Percentiles rank a stretch among this genome's conserved stretches.
Evolutionary conservation across 1,140 invertebrate genomes (phyloP).

Genomic region (Ruditapes philippinarum): DNA sequence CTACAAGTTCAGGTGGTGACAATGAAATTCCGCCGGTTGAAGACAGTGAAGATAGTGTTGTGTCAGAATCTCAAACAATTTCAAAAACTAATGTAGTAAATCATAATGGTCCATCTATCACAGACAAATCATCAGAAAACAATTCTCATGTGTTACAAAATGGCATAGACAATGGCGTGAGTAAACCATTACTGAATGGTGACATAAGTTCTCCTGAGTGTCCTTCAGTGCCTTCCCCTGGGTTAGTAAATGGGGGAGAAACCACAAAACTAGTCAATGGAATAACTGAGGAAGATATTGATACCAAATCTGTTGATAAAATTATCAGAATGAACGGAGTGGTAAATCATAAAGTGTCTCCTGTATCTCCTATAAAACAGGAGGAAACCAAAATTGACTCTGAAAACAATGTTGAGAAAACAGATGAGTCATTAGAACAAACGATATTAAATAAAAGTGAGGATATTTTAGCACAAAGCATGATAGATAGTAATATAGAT

Average conservation of each 20-base stretch:
- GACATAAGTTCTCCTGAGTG: conserved; percentile 51
- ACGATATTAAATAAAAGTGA: neutral
- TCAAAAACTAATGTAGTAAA: conserved; percentile 18
- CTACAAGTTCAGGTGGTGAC: conserved; percentile 5
- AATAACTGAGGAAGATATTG: conserved; percentile 43
- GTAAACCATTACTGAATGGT: conserved; percentile 53
- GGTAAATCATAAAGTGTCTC: conserved; percentile 57
- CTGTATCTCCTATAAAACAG: too few relatives aligned
- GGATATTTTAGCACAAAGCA: conserved; percentile 54
- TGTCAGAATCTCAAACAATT: conserved; percentile 43
- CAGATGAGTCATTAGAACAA: neutral
- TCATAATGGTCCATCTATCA: conserved; percentile 33
- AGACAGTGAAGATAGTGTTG: conserved; percentile 29
- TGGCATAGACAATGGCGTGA: conserved; percentile 34
- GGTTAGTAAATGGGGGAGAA: conserved; percentile 42
- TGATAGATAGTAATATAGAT: conserved; percentile 53
- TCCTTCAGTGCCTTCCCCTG: conserved; percentile 54
- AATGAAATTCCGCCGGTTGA: conserved; percentile 22
- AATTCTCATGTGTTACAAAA: conserved; percentile 12
- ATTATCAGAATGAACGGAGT: conserved; percentile 57
- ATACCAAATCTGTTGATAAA: conserved; percentile 48
- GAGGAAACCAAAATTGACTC: conserved; percentile 30
- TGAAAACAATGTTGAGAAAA: conserved; percentile 25
- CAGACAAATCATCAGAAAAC: conserved; percentile 33
- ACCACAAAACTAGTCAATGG: conserved; percentile 62